Evolutionary conservation across 2,888 invertebrate genomes (phyloP).

Genomic region (Luffia ferchaultella): DNA sequence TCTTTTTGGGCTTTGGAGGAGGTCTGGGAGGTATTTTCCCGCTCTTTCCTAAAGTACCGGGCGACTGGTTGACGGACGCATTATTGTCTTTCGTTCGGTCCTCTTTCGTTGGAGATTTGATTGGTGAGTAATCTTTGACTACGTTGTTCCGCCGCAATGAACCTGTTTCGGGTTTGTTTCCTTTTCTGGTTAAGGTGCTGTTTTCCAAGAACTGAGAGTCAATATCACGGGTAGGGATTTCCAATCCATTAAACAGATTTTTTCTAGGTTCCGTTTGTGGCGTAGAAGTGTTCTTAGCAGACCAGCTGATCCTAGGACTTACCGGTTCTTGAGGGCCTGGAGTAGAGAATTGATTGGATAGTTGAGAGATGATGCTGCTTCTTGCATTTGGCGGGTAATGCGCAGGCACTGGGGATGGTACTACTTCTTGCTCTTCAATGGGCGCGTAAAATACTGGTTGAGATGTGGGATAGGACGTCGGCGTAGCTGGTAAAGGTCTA

Average conservation of each 20-base stretch:
- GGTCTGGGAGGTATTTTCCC: constrained; percentile 84
- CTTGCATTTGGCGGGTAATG: constrained; percentile 42
- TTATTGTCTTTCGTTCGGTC: constrained; percentile 39
- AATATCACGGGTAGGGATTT: constrained; percentile 37
- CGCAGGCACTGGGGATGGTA: constrained; percentile 55
- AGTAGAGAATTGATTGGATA: constrained; percentile 53
- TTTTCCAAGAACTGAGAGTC: constrained; percentile 40
- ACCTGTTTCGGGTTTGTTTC: constrained; percentile 59
- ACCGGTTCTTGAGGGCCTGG: constrained; percentile 60
- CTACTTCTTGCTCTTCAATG: constrained; percentile 62
- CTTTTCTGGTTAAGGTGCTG: constrained; percentile 48
- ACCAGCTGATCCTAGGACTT: constrained; percentile 56
- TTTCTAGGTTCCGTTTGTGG: constrained; percentile 53
- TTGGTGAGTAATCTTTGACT: constrained; percentile 32
- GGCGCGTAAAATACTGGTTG: constrained; percentile 55
- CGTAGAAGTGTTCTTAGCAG: constrained; percentile 56
- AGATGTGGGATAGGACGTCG: constrained; percentile 45
- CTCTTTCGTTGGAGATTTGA: constrained; percentile 41
- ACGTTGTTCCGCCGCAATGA: constrained; percentile 48
- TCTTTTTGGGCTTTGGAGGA: constrained; percentile 85
- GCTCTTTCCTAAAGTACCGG: constrained; percentile 50
- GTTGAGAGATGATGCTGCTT: constrained; percentile 57
- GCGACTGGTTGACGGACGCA: constrained; percentile 40
- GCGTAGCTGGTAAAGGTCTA: constrained; percentile 72
- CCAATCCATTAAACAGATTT: constrained; percentile 29